These are phyloP conservation scores for Abrostola triplasia DNA, from an alignment of 2,888 invertebrate species.

Conservation along the genomic window DNA sequence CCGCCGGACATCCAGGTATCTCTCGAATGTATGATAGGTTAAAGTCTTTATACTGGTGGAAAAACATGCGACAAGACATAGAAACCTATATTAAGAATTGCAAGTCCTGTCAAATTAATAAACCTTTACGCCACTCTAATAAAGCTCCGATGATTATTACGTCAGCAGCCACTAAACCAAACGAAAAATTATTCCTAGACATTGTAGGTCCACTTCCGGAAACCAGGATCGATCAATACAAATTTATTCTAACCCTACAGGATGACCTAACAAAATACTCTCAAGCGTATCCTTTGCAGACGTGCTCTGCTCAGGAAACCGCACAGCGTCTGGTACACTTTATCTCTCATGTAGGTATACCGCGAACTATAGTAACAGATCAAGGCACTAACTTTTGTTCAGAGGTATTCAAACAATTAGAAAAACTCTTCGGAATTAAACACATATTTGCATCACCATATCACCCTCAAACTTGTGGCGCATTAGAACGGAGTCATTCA, in stretches of 20 bases:
- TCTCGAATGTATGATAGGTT: background rate
- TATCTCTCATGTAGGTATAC: constrained; percentile 7
- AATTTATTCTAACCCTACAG: background rate
- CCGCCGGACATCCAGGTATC: background rate
- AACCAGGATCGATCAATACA: background rate
- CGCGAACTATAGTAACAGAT: constrained; percentile 6
- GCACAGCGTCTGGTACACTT: constrained; percentile 4
- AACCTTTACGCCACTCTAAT: background rate
- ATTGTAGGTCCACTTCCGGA: constrained; percentile 1
- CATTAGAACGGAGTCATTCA: constrained; percentile 19
- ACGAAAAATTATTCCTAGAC: background rate
- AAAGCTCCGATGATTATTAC: background rate
- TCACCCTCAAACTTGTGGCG: constrained; percentile 20
- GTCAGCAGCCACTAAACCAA: background rate
- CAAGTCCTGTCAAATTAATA: background rate
- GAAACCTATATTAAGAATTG: constrained; percentile 3
- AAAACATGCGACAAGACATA: constrained; percentile 5
- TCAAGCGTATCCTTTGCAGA: constrained; percentile 5
- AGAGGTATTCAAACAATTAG: constrained; percentile 6
- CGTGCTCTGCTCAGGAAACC: constrained; percentile 6
- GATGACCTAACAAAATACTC: constrained; percentile 8
- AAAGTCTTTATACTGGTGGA: constrained; percentile 2
- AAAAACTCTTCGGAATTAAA: constrained; percentile 8
- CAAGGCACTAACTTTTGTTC: constrained; percentile 13
- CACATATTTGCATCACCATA: constrained; percentile 11